Conservation (phyloP, 2,797 vertebrate genomes). For the Gouania willdenowi region DNA sequence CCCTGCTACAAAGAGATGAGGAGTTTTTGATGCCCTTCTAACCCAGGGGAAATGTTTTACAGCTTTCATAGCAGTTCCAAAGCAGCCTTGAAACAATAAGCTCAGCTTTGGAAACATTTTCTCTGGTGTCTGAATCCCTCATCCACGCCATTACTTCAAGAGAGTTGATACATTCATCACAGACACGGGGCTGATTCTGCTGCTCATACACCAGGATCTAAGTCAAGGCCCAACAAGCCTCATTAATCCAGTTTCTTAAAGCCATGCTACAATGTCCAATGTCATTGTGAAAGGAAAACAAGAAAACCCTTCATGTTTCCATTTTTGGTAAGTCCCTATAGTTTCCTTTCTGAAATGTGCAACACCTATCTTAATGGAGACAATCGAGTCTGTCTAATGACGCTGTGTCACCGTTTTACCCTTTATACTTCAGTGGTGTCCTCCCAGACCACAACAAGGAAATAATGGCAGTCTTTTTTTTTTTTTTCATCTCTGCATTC, state of each 20-base stretch:
- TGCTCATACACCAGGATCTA: slow-evolving; percentile 20
- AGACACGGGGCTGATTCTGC: slow-evolving; percentile 3
- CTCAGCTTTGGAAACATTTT: slow-evolving; percentile 26
- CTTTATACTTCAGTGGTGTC: slow-evolving; percentile 21
- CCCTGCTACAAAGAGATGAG: slow-evolving; percentile 31
- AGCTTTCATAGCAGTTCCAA: slow-evolving; percentile 44
- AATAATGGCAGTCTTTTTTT: slow-evolving; percentile 13
- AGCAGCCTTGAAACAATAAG: slow-evolving; percentile 41
- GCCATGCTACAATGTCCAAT: slow-evolving; percentile 17
- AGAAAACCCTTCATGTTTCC: slow-evolving; percentile 13
- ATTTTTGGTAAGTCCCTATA: slow-evolving; percentile 22
- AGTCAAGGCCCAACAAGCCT: background rate
- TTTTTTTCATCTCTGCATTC: slow-evolving; percentile 18
- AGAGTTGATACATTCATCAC: slow-evolving; percentile 11
- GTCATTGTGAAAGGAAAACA: slow-evolving; percentile 26
- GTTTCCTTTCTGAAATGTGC: slow-evolving; percentile 20
- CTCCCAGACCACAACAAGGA: slow-evolving; percentile 12
- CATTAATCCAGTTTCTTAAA: slow-evolving; percentile 3
- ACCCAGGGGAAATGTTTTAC: slow-evolving; percentile 30
- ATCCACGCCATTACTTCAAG: slow-evolving; percentile 15
- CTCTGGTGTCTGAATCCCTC: slow-evolving; percentile 26
- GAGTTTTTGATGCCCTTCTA: slow-evolving; percentile 34
- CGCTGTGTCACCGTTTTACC: slow-evolving; percentile 9
- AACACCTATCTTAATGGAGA: slow-evolving; percentile 22
- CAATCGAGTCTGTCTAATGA: slow-evolving; percentile 17